These are phyloP conservation scores for Camponotus pennsylvanicus DNA, from an alignment of 1,140 invertebrate species.

Conservation along the genomic window DNA sequence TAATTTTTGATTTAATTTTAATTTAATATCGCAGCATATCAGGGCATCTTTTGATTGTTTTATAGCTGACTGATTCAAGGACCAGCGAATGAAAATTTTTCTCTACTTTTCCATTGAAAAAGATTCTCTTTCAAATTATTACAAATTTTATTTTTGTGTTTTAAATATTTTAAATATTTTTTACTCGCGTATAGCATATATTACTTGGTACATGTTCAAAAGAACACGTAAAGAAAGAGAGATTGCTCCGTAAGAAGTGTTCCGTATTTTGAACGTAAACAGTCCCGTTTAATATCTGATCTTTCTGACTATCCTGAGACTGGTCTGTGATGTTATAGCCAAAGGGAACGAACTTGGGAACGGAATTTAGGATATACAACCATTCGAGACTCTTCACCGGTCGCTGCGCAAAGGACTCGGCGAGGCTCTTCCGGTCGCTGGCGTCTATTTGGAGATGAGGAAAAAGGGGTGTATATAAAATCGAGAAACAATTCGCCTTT, in stretches of 20 bases:
- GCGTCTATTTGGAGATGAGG: background rate
- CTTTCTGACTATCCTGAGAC: background rate
- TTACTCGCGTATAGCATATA: background rate
- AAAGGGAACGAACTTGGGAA: constrained; percentile 4
- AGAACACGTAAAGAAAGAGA: background rate
- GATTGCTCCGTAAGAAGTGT: constrained; percentile 18
- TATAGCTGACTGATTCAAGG: background rate
- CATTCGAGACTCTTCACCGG: constrained; percentile 12
- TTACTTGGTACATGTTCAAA: background rate
- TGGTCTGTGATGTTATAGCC: background rate
- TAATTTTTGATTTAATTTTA: too few species aligned
- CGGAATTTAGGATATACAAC: background rate
- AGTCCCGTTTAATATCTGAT: constrained; percentile 42
- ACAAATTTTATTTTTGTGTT: background rate
- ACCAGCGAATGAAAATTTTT: too few species aligned
- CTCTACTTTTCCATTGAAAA: too few species aligned
- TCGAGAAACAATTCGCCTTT: constrained; percentile 43
- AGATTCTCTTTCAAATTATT: constrained; percentile 3
- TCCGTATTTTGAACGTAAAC: background rate
- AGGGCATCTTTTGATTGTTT: constrained; percentile 8
- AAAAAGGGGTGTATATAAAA: background rate
- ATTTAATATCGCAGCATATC: background rate
- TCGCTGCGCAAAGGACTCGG: background rate
- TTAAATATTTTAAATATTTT: background rate
- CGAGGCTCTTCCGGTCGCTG: background rate